Percentiles rank a stretch among this genome's conserved stretches.
These are phyloP conservation scores for Zoanthus solanderi DNA, from an alignment of 92 coral and sea anemone genomes.

Conservation along the genomic window DNA sequence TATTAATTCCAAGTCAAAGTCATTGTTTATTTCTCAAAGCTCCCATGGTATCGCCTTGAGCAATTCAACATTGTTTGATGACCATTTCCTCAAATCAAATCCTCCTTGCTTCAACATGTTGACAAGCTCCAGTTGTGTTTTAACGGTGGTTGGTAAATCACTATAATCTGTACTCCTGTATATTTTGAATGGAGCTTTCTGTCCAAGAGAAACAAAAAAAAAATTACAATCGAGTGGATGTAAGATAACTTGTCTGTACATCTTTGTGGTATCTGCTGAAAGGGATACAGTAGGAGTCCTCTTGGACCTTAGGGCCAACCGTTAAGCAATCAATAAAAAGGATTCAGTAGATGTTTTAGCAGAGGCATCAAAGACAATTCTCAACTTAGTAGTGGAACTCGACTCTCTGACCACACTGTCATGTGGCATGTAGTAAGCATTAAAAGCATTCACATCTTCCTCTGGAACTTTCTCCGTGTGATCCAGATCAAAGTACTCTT, in stretches of 20 bases:
- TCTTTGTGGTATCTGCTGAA: not conserved
- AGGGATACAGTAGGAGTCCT: slow-evolving; percentile 9
- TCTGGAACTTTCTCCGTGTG: not conserved
- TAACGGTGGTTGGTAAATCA: too few species aligned
- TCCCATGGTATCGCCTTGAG: too few species aligned
- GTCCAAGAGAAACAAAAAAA: slow-evolving; percentile 26
- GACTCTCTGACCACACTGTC: slow-evolving; percentile 21
- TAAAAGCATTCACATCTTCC: not conserved
- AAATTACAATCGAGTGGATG: slow-evolving; percentile 16
- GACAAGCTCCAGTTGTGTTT: too few species aligned
- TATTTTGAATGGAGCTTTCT: slow-evolving; percentile 22
- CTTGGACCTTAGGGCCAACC: slow-evolving; percentile 24
- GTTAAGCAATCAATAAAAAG: slow-evolving; percentile 18
- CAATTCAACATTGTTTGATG: too few species aligned
- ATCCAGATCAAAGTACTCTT: slow-evolving; percentile 19
- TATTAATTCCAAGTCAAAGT: too few species aligned
- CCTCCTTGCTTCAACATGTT: too few species aligned
- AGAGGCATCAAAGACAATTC: slow-evolving; percentile 25
- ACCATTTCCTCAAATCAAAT: too few species aligned
- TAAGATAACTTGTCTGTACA: not conserved
- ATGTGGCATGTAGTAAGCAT: slow-evolving; percentile 25
- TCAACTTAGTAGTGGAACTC: slow-evolving; percentile 5
- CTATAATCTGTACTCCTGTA: not conserved
- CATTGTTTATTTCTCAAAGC: too few species aligned
- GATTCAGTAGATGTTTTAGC: not conserved